These are phyloP conservation scores for Euglossa dilemma DNA, from an alignment of 1,140 invertebrate genomes.

Conservation along the genomic window DNA sequence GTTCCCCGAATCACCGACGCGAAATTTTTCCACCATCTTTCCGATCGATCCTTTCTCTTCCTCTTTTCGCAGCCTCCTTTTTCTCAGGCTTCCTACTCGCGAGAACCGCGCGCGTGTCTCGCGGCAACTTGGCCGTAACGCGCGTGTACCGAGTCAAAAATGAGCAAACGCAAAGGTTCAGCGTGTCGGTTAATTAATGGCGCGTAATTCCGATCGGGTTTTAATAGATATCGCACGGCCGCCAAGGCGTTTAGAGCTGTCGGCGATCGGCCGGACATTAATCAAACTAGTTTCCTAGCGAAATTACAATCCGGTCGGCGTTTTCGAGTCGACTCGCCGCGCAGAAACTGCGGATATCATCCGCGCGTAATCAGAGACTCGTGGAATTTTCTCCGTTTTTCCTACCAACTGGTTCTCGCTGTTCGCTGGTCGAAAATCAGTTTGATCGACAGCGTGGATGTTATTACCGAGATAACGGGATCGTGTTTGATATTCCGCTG, in stretches of 20 bases:
- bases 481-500: neutral
- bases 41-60: no score
- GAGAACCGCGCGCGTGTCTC: neutral
- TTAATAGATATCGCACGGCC: constrained; percentile 55
- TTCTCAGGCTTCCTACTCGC: no score
- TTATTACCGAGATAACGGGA: neutral
- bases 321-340: neutral
- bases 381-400: neutral
- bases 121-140: neutral
- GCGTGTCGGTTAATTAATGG: constrained; percentile 46
- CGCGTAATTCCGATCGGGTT: constrained; percentile 55
- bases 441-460: neutral
- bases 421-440: neutral
- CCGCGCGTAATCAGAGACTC: constrained; percentile 24
- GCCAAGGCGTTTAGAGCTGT: constrained; percentile 49
- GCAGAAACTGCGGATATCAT: constrained; percentile 40
- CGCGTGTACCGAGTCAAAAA: neutral
- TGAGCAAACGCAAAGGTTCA: constrained; percentile 21
- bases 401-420: neutral
- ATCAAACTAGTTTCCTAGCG: constrained; percentile 62
- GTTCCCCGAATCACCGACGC: neutral
- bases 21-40: no score
- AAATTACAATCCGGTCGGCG: constrained; percentile 41
- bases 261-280: constrained; percentile 55
- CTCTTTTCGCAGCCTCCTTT: no score